Percentiles rank a stretch among this genome's conserved stretches.
Conservation (phyloP, 2,888 invertebrate species). For the Teleiodes luculella region DNA sequence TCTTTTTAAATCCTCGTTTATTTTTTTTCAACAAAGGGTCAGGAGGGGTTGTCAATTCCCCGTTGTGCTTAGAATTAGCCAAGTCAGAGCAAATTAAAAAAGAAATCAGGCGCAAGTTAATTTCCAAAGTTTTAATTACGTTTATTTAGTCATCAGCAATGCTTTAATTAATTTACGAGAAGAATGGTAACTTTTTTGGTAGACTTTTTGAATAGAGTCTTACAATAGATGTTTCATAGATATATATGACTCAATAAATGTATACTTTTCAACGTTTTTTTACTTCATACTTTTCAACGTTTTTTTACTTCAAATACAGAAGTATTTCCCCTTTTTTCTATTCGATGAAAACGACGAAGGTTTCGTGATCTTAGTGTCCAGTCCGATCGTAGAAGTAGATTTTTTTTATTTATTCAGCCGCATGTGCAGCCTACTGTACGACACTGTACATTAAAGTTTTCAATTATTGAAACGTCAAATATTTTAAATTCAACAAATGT, state of each 20-base stretch:
- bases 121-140: slow-evolving; percentile 76
- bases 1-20: slow-evolving; percentile 19
- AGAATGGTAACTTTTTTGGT: slow-evolving; percentile 14
- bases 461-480: too few species aligned
- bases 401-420: too few species aligned
- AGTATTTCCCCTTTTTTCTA: too few species aligned
- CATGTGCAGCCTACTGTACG: too few species aligned
- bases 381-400: too few species aligned
- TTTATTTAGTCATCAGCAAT: slow-evolving; percentile 72
- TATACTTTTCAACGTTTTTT: too few species aligned
- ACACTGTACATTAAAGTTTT: too few species aligned
- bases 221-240: background rate
- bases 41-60: slow-evolving; percentile 68
- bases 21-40: slow-evolving; percentile 60
- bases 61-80: slow-evolving; percentile 67
- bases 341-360: too few species aligned
- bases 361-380: too few species aligned
- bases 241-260: too few species aligned
- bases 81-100: slow-evolving; percentile 73
- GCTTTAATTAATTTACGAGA: slow-evolving; percentile 61
- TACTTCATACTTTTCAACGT: too few species aligned
- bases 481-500: background rate
- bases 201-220: background rate
- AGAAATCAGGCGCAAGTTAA: slow-evolving; percentile 73
- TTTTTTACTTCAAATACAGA: too few species aligned